Percentiles rank a stretch among this genome's conserved stretches.
These are phyloP conservation scores for Ceratosolen fusciceps DNA, from an alignment of 1,140 invertebrate species.

Conservation along the genomic window DNA sequence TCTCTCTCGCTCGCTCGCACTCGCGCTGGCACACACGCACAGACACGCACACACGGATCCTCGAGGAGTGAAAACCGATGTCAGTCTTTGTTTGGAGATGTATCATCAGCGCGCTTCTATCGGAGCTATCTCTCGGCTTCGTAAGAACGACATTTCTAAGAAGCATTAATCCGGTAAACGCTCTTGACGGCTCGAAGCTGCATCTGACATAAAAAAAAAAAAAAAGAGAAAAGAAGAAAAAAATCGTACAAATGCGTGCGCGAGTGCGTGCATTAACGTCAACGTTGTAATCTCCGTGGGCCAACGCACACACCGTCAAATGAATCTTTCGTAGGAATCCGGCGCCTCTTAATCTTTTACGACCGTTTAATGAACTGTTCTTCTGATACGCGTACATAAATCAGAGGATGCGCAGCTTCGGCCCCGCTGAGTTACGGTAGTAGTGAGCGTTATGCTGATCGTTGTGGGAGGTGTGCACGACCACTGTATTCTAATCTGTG, in stretches of 20 bases:
- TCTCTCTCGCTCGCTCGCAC: no score
- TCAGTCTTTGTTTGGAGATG: slow-evolving; percentile 23
- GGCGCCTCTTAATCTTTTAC: not conserved
- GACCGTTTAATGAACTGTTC: not conserved
- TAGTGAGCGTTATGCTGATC: not conserved
- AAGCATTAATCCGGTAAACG: not conserved
- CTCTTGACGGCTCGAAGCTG: no score
- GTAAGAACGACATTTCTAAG: not conserved
- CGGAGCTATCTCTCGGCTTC: not conserved
- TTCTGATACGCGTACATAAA: not conserved
- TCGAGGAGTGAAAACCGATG: not conserved
- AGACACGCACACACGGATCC: no score
- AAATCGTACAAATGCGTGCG: not conserved
- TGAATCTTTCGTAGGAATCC: not conserved
- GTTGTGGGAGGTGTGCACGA: not conserved
- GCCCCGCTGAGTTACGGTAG: not conserved
- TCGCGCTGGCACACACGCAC: no score
- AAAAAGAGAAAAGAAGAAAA: no score
- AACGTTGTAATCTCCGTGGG: not conserved
- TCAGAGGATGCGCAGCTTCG: not conserved
- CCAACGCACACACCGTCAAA: not conserved
- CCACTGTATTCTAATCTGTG: not conserved
- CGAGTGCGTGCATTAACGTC: not conserved
- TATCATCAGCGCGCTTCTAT: not conserved
- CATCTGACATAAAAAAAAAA: no score